Evolutionary conservation across 2,888 invertebrate genomes (phyloP).

Genomic region (Zaprionus lineosus): DNA sequence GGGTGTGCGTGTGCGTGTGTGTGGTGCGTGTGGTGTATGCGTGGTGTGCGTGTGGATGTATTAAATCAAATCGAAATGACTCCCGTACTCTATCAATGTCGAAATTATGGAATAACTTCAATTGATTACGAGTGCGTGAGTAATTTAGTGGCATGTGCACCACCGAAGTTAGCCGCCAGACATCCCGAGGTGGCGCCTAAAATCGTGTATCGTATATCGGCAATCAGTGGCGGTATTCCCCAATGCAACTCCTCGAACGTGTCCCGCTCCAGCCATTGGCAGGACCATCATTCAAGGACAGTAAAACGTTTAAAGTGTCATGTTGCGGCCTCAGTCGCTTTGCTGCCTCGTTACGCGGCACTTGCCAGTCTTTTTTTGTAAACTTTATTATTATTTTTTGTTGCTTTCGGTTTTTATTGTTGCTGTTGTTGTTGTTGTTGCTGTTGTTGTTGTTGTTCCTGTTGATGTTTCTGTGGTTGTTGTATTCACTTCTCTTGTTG

Average conservation of each 20-base stretch:
- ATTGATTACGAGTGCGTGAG: conserved; percentile 68
- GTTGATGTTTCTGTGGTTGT: conserved; percentile 15
- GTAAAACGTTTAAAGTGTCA: conserved; percentile 74
- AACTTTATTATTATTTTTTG: conserved; percentile 75
- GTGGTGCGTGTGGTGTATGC: not conserved
- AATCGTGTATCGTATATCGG: conserved; percentile 24
- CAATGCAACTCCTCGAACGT: not conserved
- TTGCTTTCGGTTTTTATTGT: conserved; percentile 27
- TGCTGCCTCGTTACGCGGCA: conserved; percentile 51
- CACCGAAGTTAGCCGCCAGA: too few relatives aligned
- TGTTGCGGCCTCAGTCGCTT: conserved; percentile 56
- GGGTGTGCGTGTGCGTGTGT: conserved; percentile 2
- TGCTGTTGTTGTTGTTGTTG: conserved; percentile 23
- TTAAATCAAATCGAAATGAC: conserved; percentile 76
- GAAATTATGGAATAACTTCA: conserved; percentile 74
- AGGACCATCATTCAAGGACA: conserved; percentile 33
- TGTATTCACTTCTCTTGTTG: conserved; percentile 42
- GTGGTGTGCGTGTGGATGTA: conserved; percentile 22
- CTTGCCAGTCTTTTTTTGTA: conserved; percentile 54
- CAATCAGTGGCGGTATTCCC: conserved; percentile 37
- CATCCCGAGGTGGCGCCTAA: not conserved
- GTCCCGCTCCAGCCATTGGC: conserved; percentile 2
- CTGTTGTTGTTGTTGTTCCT: not conserved
- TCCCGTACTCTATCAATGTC: conserved; percentile 73
- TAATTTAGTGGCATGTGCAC: conserved; percentile 45